These are phyloP conservation scores for Ephydatia muelleri DNA, from an alignment of 37 sponge, comb jelly and placozoan genomes.

Conservation along the genomic window DNA sequence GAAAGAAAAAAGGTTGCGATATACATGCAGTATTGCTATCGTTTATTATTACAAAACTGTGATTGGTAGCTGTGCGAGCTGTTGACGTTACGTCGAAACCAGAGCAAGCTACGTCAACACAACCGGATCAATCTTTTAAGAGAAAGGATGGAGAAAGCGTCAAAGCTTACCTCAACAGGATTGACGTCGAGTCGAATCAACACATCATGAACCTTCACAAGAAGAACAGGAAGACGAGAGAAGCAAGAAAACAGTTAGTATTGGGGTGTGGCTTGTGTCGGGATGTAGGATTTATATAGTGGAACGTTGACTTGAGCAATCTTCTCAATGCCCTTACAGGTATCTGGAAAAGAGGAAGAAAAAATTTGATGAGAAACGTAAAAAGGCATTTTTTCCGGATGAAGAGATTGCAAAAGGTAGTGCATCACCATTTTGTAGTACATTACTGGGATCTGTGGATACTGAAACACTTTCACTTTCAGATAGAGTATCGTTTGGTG, in stretches of 20 bases:
- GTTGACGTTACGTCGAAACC: background rate
- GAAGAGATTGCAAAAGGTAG: background rate
- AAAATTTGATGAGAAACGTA: conserved; percentile 26
- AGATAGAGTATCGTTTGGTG: conserved; percentile 82
- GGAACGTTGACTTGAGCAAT: background rate
- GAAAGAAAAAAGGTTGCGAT: background rate
- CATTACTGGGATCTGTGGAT: background rate
- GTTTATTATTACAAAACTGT: background rate
- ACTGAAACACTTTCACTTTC: no score
- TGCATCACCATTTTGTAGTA: background rate
- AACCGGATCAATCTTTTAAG: conserved; percentile 16
- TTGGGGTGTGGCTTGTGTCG: background rate
- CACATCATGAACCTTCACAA: conserved; percentile 42
- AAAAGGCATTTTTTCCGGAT: background rate
- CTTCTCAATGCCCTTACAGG: conserved; percentile 6
- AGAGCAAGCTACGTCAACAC: background rate
- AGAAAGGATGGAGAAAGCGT: conserved; percentile 52
- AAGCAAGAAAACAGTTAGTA: conserved; percentile 17
- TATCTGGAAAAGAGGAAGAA: conserved; percentile 43
- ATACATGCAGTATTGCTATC: conserved; percentile 2
- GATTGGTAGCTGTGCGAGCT: background rate
- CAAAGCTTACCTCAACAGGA: conserved; percentile 47
- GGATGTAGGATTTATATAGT: background rate
- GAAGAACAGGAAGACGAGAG: conserved; percentile 42
- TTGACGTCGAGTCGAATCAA: conserved; percentile 69